Percentiles rank a stretch among this genome's conserved stretches.
Conservation (phyloP, 2,113 vertebrate species). For the Glareola pratincola region DNA sequence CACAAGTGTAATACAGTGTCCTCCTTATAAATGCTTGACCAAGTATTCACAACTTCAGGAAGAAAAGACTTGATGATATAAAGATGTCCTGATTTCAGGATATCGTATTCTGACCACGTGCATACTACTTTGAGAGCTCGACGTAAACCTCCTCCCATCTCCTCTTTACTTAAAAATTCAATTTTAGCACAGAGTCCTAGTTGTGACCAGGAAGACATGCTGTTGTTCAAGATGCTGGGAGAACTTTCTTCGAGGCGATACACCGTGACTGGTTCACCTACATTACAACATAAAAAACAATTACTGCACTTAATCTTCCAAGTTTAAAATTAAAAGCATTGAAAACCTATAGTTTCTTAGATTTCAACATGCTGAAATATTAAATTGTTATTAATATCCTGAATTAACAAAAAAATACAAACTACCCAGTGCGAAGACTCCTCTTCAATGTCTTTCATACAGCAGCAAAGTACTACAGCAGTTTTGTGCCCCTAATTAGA, state of each 20-base stretch:
- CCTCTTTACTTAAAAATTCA: constrained; percentile 97
- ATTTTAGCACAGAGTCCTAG: constrained; percentile 97
- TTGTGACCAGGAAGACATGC: constrained; percentile 99
- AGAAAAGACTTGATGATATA: constrained; percentile 99
- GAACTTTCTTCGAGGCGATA: constrained; percentile 98
- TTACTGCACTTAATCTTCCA: background rate
- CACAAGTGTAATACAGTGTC: constrained; percentile 97
- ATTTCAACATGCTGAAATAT: background rate
- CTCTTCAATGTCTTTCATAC: background rate
- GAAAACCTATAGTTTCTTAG: background rate
- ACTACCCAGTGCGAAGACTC: background rate
- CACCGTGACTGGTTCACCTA: constrained; percentile 95
- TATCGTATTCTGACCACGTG: constrained; percentile 96
- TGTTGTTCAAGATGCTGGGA: constrained; percentile 95
- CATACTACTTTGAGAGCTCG: constrained; percentile 95
- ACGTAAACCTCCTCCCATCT: constrained; percentile 95
- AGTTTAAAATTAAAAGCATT: background rate
- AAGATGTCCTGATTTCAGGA: constrained; percentile 93
- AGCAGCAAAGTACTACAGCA: background rate
- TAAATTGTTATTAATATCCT: background rate
- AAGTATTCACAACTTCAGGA: constrained; percentile 94
- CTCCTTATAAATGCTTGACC: constrained; percentile 96
- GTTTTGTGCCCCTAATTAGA: background rate
- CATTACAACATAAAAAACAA: background rate
- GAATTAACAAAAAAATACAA: background rate